phyloP scores from a whole-genome alignment of 1,140 invertebrate genomes.

The Battus philenor region DNA sequence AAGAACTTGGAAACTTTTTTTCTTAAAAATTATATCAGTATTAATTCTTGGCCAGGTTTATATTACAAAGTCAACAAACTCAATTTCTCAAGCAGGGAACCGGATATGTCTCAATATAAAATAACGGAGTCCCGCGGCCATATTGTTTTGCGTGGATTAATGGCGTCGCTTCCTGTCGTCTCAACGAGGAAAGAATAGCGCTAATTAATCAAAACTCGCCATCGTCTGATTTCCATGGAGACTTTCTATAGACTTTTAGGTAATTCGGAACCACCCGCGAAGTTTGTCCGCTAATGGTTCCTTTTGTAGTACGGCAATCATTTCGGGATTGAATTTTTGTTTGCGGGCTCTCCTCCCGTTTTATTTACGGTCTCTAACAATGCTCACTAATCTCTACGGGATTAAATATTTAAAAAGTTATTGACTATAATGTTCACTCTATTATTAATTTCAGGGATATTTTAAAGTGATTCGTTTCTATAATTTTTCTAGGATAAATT shows the following conservation, averaged over 20 bases:
- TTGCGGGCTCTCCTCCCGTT: conserved; percentile 35
- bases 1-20: too few species aligned
- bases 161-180: conserved; percentile 51
- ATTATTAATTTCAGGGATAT: background rate
- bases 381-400: conserved; percentile 44
- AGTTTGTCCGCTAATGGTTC: conserved; percentile 58
- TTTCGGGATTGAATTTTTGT: conserved; percentile 62
- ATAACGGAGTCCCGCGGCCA: conserved; percentile 31
- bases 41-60: too few species aligned
- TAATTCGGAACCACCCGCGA: conserved; percentile 40
- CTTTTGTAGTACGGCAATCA: conserved; percentile 57
- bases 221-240: conserved; percentile 70
- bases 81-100: conserved; percentile 29
- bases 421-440: background rate
- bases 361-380: conserved; percentile 39
- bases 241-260: conserved; percentile 41
- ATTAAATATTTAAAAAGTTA: conserved; percentile 49
- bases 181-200: conserved; percentile 63
- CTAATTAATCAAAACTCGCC: conserved; percentile 73
- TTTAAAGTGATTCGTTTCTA: too few species aligned
- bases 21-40: too few species aligned
- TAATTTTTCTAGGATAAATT: too few species aligned
- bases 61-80: background rate
- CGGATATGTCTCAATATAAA: conserved; percentile 51
- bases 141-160: conserved; percentile 64